These are phyloP conservation scores for Salpingus planirostris DNA, from an alignment of 2,888 invertebrate genomes.

Conservation along the genomic window DNA sequence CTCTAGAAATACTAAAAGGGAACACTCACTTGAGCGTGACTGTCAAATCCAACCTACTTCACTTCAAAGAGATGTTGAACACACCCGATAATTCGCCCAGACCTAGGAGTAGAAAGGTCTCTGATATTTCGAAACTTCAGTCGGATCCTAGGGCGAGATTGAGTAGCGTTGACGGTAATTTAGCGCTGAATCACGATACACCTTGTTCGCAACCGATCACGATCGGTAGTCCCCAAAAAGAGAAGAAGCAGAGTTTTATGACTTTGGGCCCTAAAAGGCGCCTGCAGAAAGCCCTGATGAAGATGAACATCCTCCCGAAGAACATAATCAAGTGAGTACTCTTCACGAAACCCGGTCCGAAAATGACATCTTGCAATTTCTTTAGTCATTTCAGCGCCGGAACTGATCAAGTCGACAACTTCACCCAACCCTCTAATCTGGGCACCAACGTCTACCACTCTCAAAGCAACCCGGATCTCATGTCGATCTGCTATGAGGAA, in stretches of 20 bases:
- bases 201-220: constrained; percentile 48
- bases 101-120: constrained; percentile 48
- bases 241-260: constrained; percentile 63
- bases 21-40: constrained; percentile 95
- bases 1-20: constrained; percentile 85
- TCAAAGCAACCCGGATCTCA: constrained; percentile 83
- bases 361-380: constrained; percentile 8
- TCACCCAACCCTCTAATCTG: constrained; percentile 44
- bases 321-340: constrained; percentile 52
- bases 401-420: constrained; percentile 57
- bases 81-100: constrained; percentile 76
- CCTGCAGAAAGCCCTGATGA: constrained; percentile 76
- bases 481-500: constrained; percentile 75
- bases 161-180: constrained; percentile 62
- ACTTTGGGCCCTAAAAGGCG: constrained; percentile 79
- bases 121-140: constrained; percentile 58
- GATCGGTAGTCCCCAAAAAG: constrained; percentile 60
- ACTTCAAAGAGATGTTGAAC: constrained; percentile 67
- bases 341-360: not conserved
- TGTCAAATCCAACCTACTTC: constrained; percentile 92
- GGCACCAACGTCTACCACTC: constrained; percentile 69
- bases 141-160: constrained; percentile 64
- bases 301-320: constrained; percentile 83
- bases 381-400: constrained; percentile 27
- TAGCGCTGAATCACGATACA: constrained; percentile 31